Percentiles rank a stretch among this genome's conserved stretches.
phyloP scores from a whole-genome alignment of 2,888 invertebrate species.

The Ectemnius cavifrons region DNA sequence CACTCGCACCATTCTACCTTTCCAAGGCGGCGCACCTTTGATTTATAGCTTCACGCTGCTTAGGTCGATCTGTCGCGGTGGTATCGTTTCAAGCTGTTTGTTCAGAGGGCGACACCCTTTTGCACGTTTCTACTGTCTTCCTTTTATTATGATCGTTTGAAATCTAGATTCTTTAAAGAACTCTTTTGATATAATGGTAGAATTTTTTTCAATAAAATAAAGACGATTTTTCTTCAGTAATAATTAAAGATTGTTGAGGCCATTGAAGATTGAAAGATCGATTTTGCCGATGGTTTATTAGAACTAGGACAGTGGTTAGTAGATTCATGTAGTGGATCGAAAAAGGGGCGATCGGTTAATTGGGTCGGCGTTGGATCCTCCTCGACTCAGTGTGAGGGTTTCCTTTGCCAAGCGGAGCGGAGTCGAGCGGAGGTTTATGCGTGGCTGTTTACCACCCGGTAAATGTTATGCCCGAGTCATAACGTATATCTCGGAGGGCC shows the following conservation, averaged over 20 bases:
- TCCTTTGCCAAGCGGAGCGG: constrained; percentile 13
- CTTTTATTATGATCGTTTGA: no score
- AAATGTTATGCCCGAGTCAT: constrained; percentile 60
- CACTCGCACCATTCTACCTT: constrained; percentile 9
- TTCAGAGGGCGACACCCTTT: constrained; percentile 21
- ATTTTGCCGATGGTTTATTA: no score
- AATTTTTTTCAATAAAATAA: no score
- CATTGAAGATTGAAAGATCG: no score
- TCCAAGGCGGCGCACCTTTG: constrained; percentile 39
- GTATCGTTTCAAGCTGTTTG: constrained; percentile 38
- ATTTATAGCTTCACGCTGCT: constrained; percentile 58
- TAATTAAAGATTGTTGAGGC: no score
- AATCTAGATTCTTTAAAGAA: no score
- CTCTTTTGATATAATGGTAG: no score
- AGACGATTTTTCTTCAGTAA: no score
- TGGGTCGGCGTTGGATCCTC: neutral
- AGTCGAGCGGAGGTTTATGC: constrained; percentile 48
- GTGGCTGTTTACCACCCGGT: constrained; percentile 59
- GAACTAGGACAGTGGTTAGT: no score
- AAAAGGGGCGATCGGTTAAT: no score
- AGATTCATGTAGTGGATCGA: no score
- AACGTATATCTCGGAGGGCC: constrained; percentile 60
- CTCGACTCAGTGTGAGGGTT: neutral
- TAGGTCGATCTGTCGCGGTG: constrained; percentile 53
- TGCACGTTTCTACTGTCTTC: constrained; percentile 1